phyloP scores from a whole-genome alignment of 2,113 vertebrate genomes.

The Nanorana parkeri region DNA sequence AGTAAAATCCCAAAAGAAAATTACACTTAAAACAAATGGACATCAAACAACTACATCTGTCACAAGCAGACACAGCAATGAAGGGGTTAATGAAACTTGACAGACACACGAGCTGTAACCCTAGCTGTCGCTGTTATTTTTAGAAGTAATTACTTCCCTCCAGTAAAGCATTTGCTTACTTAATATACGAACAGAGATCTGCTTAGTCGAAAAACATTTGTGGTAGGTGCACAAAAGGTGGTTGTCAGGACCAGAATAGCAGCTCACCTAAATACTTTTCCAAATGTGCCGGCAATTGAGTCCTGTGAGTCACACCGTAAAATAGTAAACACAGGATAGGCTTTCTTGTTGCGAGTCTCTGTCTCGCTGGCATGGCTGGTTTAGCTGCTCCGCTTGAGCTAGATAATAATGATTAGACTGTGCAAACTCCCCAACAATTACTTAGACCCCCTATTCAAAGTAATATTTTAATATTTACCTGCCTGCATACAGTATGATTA shows the following conservation, averaged over 20 bases:
- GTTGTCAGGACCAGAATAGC: slow-evolving; percentile 30
- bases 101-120: slow-evolving; percentile 62
- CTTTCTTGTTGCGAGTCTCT: not conserved
- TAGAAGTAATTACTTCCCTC: slow-evolving; percentile 68
- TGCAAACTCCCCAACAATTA: no score
- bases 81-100: slow-evolving; percentile 26
- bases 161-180: slow-evolving; percentile 62
- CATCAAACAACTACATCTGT: no score
- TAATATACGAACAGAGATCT: slow-evolving; percentile 63
- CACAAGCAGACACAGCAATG: slow-evolving; percentile 42
- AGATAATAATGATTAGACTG: no score
- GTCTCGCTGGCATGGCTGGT: not conserved
- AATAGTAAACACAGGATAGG: slow-evolving; percentile 42
- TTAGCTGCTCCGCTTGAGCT: no score
- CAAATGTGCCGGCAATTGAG: slow-evolving; percentile 22
- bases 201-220: slow-evolving; percentile 59
- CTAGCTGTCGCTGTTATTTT: slow-evolving; percentile 65
- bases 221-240: slow-evolving; percentile 39
- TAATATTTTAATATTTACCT: no score
- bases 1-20: no score
- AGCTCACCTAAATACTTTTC: slow-evolving; percentile 8
- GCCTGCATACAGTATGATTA: no score
- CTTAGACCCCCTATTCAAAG: no score
- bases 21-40: no score
- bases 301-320: slow-evolving; percentile 28